A percentile compares a stretch with the other conserved stretches of the same genome.
Conservation (phyloP, 2,888 invertebrate species). For the Erebia palarica region DNA sequence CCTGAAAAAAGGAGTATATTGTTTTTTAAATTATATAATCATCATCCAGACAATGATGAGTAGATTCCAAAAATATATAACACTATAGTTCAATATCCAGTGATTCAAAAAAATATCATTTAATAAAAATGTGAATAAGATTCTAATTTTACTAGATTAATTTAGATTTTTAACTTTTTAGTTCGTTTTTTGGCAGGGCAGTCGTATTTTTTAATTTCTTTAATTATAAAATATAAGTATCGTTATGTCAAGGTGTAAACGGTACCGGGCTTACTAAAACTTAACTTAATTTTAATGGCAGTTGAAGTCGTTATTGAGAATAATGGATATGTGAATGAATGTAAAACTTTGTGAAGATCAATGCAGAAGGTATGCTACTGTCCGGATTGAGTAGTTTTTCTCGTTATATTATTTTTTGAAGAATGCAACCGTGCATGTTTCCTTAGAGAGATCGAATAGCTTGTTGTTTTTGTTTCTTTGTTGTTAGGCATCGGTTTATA, state of each 20-base stretch:
- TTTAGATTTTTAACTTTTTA: too few species aligned
- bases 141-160: too few species aligned
- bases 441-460: neutral
- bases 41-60: too few species aligned
- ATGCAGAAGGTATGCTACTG: constrained; percentile 39
- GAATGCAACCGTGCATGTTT: neutral
- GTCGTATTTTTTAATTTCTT: too few species aligned
- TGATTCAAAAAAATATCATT: too few species aligned
- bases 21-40: too few species aligned
- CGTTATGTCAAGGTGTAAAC: constrained; percentile 32
- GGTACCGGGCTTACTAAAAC: constrained; percentile 40
- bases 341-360: constrained; percentile 31
- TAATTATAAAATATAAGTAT: too few species aligned
- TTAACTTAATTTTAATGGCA: constrained; percentile 40
- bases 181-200: too few species aligned
- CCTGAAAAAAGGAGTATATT: too few species aligned
- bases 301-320: constrained; percentile 46
- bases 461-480: neutral
- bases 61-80: too few species aligned
- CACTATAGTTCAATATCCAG: too few species aligned
- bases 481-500: neutral
- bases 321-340: constrained; percentile 50
- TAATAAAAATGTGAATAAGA: too few species aligned
- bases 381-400: constrained; percentile 36
- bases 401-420: neutral